A percentile compares a stretch with the other conserved stretches of the same genome.
Evolutionary conservation across 2,797 vertebrate species (phyloP).

Genomic region (Spinus olivaceus): DNA sequence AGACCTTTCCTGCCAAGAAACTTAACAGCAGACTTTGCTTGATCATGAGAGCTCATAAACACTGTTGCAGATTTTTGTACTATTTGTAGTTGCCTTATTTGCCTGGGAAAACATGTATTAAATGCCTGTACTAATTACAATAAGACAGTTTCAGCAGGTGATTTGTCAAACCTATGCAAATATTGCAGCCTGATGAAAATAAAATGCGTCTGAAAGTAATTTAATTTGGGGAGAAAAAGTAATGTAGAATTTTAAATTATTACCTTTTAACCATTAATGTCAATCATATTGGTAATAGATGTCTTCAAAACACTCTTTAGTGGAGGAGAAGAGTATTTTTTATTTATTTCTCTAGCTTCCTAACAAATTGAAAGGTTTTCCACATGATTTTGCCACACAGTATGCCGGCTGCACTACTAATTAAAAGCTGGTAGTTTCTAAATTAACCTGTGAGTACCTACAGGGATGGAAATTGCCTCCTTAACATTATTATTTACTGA

Average conservation of each 20-base stretch:
- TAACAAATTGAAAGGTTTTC: slow-evolving; percentile 19
- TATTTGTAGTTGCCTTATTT: neutral
- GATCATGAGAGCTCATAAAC: neutral
- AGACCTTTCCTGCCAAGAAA: neutral
- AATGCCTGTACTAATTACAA: neutral
- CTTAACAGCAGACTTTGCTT: neutral
- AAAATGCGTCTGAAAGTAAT: neutral
- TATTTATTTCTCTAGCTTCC: slow-evolving; percentile 9
- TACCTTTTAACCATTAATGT: neutral
- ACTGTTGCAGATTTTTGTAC: neutral
- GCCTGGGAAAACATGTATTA: neutral
- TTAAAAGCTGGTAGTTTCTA: slow-evolving; percentile 69
- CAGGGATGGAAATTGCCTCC: slow-evolving; percentile 74
- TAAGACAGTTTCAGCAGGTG: neutral
- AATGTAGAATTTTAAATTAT: neutral
- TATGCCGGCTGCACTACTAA: slow-evolving; percentile 58
- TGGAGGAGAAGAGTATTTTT: neutral
- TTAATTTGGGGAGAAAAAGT: neutral
- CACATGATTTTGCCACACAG: slow-evolving; percentile 42
- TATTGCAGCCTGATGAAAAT: neutral
- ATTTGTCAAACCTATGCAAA: neutral
- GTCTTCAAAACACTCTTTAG: neutral
- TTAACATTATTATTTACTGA: slow-evolving; percentile 71
- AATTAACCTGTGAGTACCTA: slow-evolving; percentile 68
- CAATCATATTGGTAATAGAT: neutral